Evolutionary conservation across 2,797 vertebrate genomes (phyloP).

Genomic region (Hypotaenidia okinawae): DNA sequence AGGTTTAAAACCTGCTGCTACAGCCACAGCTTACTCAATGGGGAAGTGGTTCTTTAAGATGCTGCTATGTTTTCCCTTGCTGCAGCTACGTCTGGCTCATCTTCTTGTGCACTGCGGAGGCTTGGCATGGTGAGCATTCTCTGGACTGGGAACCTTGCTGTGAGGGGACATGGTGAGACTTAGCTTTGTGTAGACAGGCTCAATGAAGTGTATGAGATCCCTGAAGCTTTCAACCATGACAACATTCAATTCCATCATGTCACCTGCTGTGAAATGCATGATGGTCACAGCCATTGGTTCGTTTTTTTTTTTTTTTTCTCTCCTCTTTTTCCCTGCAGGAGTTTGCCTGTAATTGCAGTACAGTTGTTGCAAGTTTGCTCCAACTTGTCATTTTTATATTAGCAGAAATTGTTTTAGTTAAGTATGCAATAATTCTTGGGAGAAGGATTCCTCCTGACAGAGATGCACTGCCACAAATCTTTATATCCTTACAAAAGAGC

Average conservation of each 20-base stretch:
- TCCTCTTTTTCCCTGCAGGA: not conserved
- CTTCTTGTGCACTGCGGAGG: not conserved
- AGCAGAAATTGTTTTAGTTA: not conserved
- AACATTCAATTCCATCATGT: slow-evolving; percentile 20
- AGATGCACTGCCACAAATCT: not conserved
- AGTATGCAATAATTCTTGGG: not conserved
- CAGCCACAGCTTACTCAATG: not conserved
- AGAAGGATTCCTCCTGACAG: not conserved
- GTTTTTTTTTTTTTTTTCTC: not conserved
- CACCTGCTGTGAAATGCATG: not conserved
- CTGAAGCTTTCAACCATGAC: slow-evolving; percentile 36
- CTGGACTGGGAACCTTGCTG: slow-evolving; percentile 33
- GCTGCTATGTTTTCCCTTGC: not conserved
- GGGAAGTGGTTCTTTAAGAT: not conserved
- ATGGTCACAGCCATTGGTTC: not conserved
- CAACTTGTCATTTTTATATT: not conserved
- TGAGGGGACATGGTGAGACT: not conserved
- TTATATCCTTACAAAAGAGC: not conserved
- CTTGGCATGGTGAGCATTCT: not conserved
- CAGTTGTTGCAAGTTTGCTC: not conserved
- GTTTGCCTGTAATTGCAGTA: not conserved
- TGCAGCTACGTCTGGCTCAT: not conserved
- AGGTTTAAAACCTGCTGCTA: not conserved
- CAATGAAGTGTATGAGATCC: slow-evolving; percentile 21
- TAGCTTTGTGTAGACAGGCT: not conserved